Evolutionary conservation across 2,113 vertebrate species (phyloP).

Genomic region (Notothenia rossii): DNA sequence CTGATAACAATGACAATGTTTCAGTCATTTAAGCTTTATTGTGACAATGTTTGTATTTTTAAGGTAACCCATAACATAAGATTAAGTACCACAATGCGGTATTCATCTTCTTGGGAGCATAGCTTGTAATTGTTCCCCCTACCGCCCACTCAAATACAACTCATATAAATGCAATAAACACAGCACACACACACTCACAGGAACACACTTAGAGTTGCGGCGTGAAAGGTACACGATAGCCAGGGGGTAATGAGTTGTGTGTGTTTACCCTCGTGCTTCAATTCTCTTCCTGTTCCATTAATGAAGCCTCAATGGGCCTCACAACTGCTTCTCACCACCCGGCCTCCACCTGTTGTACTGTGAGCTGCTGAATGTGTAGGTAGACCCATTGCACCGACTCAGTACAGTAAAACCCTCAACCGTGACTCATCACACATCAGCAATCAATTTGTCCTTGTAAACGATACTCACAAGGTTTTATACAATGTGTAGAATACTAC

Average conservation of each 20-base stretch:
- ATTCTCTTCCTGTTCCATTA: slow-evolving; percentile 76
- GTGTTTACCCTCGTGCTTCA: slow-evolving; percentile 73
- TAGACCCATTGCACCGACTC: background rate
- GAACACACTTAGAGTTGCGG: slow-evolving; percentile 70
- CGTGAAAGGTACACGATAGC: slow-evolving; percentile 78
- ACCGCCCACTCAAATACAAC: slow-evolving; percentile 47
- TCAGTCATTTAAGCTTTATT: background rate
- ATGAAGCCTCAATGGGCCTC: slow-evolving; percentile 73
- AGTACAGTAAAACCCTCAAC: background rate
- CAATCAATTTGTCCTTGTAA: background rate
- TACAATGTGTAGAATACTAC: background rate
- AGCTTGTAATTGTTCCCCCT: slow-evolving; percentile 38
- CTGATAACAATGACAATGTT: no score
- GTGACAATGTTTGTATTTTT: background rate
- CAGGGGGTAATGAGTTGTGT: slow-evolving; percentile 73
- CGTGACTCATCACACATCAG: background rate
- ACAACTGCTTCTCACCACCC: slow-evolving; percentile 33
- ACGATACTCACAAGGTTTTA: background rate
- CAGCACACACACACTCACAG: slow-evolving; percentile 48
- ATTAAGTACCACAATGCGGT: slow-evolving; percentile 12
- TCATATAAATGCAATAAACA: slow-evolving; percentile 60
- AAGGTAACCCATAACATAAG: slow-evolving; percentile 3
- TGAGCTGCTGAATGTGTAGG: slow-evolving; percentile 26
- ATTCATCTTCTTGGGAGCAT: slow-evolving; percentile 25
- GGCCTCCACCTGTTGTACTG: slow-evolving; percentile 37